Evolutionary conservation across 1,140 invertebrate genomes (phyloP), one percentile per base, ranked within the genome.

Genomic region (Zaprionus kolodkinae): DNA sequence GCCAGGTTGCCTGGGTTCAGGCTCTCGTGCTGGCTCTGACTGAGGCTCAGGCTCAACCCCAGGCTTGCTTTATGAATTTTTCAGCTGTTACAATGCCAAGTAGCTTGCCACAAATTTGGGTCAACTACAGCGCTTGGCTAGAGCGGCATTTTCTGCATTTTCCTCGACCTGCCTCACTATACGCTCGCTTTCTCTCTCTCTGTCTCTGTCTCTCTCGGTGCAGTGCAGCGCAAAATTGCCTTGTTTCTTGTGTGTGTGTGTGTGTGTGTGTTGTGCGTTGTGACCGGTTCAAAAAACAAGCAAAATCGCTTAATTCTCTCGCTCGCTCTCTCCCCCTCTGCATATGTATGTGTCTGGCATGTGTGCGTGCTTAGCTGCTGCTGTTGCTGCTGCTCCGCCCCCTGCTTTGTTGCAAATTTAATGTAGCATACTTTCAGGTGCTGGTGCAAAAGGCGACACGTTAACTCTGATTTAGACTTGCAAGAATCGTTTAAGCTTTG

Each of bases 101-200:
- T 79, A 83, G 83, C 76, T 71, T 68, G 77, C 79, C 81, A 73
- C 81, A 88, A 88, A 86, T 86, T 86, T 86, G 76, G 83, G 83
- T 86, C 83, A 86, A 78, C 83, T 81, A 72, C 48, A 66, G 68
- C 64, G 82, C 75, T 79, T 79, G 66, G 52, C 68, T 56, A 56
- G 45, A 63, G n/a, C 43, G 50, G 72, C 63, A 75, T 75, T 70
- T 70, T 68, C 21, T 59, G 54, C 54, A 57, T 57, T 50, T 81
- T 55, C 52, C 52, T 55, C 27, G 27, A 30, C 33, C 30, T 54
- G 56, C 55, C 25, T 13, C 25, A 30, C n/a, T 43, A 0, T 10
- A 1, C 25, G 25, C 25, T 50, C 17, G 12, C 35, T 35, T 52
- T 68, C 54, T 64, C 43, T 50, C 17, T 48, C 72, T 43, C n/a